phyloP scores from a whole-genome alignment of 2,797 vertebrate species.

The Sphenopsis melanotis region DNA sequence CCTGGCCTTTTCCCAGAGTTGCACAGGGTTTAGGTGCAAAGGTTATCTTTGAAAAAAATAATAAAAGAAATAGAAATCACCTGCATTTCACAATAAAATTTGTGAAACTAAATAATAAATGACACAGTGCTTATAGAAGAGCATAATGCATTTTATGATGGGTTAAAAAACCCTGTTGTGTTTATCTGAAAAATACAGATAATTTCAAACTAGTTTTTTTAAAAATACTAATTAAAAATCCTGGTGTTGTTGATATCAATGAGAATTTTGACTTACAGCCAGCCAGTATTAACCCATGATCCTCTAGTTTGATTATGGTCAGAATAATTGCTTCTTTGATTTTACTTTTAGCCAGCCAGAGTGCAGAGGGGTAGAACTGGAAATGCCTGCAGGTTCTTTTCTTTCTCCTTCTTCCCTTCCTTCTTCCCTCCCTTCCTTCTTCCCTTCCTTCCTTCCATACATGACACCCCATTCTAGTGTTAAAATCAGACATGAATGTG shows the following conservation, averaged over 20 bases:
- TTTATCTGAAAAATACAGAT: background rate
- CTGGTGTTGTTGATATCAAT: background rate
- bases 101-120: background rate
- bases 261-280: background rate
- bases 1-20: background rate
- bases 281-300: background rate
- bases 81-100: background rate
- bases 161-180: background rate
- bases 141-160: background rate
- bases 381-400: conserved; percentile 8
- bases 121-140: background rate
- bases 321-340: background rate
- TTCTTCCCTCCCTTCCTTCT: background rate
- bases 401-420: background rate
- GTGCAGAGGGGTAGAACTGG: conserved; percentile 27
- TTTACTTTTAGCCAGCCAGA: conserved; percentile 42
- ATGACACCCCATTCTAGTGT: conserved; percentile 1
- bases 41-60: background rate
- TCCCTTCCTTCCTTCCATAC: background rate
- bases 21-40: conserved; percentile 9
- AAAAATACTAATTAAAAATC: background rate
- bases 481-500: conserved; percentile 51
- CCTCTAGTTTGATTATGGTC: background rate
- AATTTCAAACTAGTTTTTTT: background rate
- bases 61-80: background rate